Conservation (phyloP, 2,113 vertebrate genomes). For the Cichladusa arquata region DNA sequence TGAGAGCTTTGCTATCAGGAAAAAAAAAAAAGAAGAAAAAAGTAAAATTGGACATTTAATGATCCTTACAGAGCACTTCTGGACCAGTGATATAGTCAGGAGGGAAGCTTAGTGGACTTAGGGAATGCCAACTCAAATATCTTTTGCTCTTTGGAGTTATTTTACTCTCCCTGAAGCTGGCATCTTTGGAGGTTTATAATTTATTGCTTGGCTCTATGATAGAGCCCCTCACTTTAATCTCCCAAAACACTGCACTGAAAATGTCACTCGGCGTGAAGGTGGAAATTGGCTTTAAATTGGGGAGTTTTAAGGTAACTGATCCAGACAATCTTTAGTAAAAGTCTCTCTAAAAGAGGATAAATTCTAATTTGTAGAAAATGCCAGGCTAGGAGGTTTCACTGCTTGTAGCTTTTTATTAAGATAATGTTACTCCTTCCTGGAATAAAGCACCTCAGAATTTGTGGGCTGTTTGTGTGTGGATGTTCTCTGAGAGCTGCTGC, state of each 20-base stretch:
- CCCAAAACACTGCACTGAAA: background rate
- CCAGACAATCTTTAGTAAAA: background rate
- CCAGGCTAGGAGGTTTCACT: background rate
- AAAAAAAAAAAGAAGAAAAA: background rate
- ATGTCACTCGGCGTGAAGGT: background rate
- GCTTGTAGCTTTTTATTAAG: background rate
- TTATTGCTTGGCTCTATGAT: background rate
- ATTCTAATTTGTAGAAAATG: background rate
- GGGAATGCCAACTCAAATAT: background rate
- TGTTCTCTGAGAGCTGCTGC: background rate
- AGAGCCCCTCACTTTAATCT: background rate
- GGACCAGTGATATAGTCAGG: background rate
- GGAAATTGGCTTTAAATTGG: background rate
- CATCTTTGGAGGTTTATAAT: background rate
- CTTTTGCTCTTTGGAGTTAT: background rate
- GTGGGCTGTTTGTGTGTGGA: background rate
- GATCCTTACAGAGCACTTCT: background rate
- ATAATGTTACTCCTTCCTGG: background rate
- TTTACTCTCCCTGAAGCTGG: background rate
- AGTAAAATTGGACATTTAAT: background rate
- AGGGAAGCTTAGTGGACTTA: background rate
- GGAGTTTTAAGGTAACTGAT: background rate
- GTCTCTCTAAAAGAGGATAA: background rate
- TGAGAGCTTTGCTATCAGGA: background rate
- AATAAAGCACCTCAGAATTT: background rate